Base-by-base conservation (phyloP, 2,888 invertebrate species). In the Ischnura elegans region DNA sequence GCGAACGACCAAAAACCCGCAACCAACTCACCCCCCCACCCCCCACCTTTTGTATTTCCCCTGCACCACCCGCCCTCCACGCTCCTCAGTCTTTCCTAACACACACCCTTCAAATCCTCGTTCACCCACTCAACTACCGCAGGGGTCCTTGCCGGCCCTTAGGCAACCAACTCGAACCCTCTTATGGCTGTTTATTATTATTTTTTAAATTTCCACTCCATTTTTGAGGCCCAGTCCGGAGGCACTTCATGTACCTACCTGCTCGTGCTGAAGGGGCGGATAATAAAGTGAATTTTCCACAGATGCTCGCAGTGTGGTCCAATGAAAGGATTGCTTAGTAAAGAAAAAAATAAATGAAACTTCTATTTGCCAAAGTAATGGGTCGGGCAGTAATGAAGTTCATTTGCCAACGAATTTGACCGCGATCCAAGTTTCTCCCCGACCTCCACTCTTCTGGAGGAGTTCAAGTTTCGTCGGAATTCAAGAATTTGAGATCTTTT, bases 101-200 rank as follows among this genome's bases (percentile, higher is more conserved):
- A n/a, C n/a, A n/a, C n/a, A n/a, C n/a, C n/a, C n/a, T n/a, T n/a
- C n/a, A n/a, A n/a, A n/a, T n/a, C n/a, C n/a, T n/a, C n/a, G n/a
- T n/a, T n/a, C n/a, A n/a, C n/a, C 29, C 76, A 76, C 76, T 76
- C 76, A 16, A 76, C 76, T 36, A 76, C 76, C 61, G n/a, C 61
- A 4, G 29, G 36, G 76, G 10, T 76, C 76, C 36, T 76, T 36
- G 76, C 36, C 76, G 76, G 76, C 76, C 76, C 76, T 76, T 76
- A 76, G 76, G 36, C 36, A 76, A 76, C 29, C 61, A 19, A 76
- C 76, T 76, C 76, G 76, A 76, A 36, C 36, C 36, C 29, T 36
- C 29, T 36, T 76, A 36, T 76, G 2, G 51, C 19, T 19, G 51
- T 51, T 51, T 51, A 51, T 51, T 51, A n/a, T n/a, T 51, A 51